phyloP scores from a whole-genome alignment of 2,797 vertebrate genomes.

The Eurystomus glaucurus region DNA sequence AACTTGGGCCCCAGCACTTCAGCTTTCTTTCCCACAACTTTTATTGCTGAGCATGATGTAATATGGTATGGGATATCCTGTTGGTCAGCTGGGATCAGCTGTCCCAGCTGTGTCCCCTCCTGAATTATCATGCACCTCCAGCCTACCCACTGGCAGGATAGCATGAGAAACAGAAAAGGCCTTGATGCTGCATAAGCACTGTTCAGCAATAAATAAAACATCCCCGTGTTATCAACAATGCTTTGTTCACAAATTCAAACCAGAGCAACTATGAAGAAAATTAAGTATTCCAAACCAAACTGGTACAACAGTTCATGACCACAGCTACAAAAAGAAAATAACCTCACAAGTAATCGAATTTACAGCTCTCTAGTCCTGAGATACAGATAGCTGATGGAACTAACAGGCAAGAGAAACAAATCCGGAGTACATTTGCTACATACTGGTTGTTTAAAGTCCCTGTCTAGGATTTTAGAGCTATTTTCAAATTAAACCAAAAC shows the following conservation, averaged over 20 bases:
- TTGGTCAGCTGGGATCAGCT: neutral
- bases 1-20: too few relatives aligned
- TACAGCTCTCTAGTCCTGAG: accelerated
- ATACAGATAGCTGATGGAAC: neutral
- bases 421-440: too few relatives aligned
- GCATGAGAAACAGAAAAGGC: neutral
- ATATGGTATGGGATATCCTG: neutral
- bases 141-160: accelerated
- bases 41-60: neutral
- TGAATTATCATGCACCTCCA: neutral
- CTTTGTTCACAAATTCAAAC: neutral
- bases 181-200: neutral
- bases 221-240: neutral
- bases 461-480: slow-evolving; percentile 73
- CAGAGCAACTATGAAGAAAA: neutral
- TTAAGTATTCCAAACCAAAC: neutral
- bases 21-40: neutral
- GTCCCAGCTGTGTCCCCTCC: too few relatives aligned
- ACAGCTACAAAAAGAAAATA: neutral
- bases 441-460: neutral
- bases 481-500: slow-evolving; percentile 87
- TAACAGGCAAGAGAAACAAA: neutral
- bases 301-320: neutral
- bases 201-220: neutral
- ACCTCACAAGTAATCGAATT: neutral